Evolutionary conservation across 2,888 invertebrate genomes (phyloP), one percentile per base, ranked within the genome.

Genomic region (Cephus runcator): DNA sequence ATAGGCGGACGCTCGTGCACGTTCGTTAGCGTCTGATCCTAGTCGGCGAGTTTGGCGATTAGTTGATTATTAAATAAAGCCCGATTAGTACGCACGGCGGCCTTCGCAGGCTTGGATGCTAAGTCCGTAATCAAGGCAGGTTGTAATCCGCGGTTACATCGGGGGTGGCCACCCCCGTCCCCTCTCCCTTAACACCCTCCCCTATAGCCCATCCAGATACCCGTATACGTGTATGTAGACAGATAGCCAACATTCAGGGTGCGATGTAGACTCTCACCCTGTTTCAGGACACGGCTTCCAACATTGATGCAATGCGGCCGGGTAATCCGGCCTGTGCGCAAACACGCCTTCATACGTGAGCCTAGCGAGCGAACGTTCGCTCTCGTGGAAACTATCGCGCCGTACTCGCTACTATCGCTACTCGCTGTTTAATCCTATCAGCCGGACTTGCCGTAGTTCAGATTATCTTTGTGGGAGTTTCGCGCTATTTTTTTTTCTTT

Each of bases 61-160:
- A 85, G 80, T 80, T 79, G 83, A 81, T 85, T 85, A 85, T 84
- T 86, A 83, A 83, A 85, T 85, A 85, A 84, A 84, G 84, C 81
- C 82, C 82, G 81, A 81, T 83, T 84, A 81, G 81, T 80, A 78
- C 76, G 75, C 78, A 56, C 56, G 56, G 23, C 56, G 56, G 68
- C 15, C 75, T 34, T 75, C 33, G 40, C 30, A 36, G 30, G 31
- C 34, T 31, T 33, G 33, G 69, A 12, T 56, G 77, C 73, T 79
- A 81, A 81, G 79, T 80, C 80, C 78, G 75, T 83, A 82, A 85
- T 84, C 81, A 85, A 84, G 79, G 79, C 79, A 73, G 75, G 77
- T 73, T 76, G 80, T 83, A 81, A 81, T 85, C 82, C 81, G 76
- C 73, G 68, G 77, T 79, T 75, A 79, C 75, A 79, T 79, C 74